A percentile compares a stretch with the other conserved stretches of the same genome.
These are phyloP conservation scores for Epinephelus awoara DNA, from an alignment of 2,797 vertebrate species.

Conservation along the genomic window DNA sequence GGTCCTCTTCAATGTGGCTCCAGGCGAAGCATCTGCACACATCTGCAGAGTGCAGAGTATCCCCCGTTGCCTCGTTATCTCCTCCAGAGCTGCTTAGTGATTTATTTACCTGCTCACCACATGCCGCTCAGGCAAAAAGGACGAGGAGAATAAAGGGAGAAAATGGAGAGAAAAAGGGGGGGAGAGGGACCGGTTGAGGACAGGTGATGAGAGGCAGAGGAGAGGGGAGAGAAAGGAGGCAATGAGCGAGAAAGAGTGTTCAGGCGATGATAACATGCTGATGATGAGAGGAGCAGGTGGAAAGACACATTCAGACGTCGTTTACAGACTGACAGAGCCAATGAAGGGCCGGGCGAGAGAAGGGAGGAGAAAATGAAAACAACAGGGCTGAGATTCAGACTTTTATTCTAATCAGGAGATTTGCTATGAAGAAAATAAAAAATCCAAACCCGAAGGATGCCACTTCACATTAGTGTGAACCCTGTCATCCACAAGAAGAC, in stretches of 20 bases:
- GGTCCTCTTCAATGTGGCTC: conserved; percentile 75
- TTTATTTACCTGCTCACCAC: conserved; percentile 85
- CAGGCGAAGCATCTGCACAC: conserved; percentile 81
- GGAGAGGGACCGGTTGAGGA: conserved; percentile 40
- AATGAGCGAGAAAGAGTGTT: conserved; percentile 60
- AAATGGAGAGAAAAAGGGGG: conserved; percentile 39
- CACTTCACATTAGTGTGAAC: conserved; percentile 64
- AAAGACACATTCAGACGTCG: conserved; percentile 59
- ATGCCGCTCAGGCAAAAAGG: conserved; percentile 71
- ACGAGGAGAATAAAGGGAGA: conserved; percentile 51
- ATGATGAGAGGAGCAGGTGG: conserved; percentile 77
- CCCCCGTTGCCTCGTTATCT: conserved; percentile 86
- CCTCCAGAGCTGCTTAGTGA: conserved; percentile 83
- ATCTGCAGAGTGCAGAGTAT: conserved; percentile 77
- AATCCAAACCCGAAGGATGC: conserved; percentile 55
- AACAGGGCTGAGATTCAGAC: conserved; percentile 56
- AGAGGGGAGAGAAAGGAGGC: conserved; percentile 51
- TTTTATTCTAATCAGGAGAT: conserved; percentile 64
- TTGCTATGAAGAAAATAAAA: conserved; percentile 66
- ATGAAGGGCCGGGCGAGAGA: conserved; percentile 44
- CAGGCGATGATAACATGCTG: conserved; percentile 66
- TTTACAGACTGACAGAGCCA: conserved; percentile 70
- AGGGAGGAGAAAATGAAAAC: conserved; percentile 62
- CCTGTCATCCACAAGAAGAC: conserved; percentile 45
- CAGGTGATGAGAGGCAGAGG: conserved; percentile 58